phyloP scores from a whole-genome alignment of 2,797 vertebrate species.

The Pseudocheirus occidentalis region DNA sequence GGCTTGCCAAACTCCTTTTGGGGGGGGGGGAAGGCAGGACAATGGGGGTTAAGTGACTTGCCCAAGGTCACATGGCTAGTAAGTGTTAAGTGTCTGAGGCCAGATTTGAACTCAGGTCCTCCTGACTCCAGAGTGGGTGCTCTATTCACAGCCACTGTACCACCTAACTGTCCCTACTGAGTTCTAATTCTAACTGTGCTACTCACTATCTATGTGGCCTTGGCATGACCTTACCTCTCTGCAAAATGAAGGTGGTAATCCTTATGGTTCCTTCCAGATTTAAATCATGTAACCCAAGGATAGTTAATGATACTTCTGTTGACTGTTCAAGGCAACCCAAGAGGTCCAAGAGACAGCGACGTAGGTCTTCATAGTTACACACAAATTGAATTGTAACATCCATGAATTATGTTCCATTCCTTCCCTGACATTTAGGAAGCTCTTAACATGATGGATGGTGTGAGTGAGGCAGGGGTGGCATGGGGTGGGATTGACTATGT shows the following conservation, averaged over 20 bases:
- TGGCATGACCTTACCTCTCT: background rate
- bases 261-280: background rate
- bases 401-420: background rate
- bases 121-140: too few species aligned
- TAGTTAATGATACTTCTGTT: background rate
- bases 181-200: background rate
- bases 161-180: background rate
- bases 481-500: background rate
- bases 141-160: too few species aligned
- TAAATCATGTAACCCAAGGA: background rate
- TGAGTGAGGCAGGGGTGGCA: background rate
- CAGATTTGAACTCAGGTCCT: too few species aligned
- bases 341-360: background rate
- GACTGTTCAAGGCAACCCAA: background rate
- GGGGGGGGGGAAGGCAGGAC: too few species aligned
- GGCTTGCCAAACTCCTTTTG: too few species aligned
- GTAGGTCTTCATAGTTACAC: background rate
- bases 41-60: too few species aligned
- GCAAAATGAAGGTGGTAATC: background rate
- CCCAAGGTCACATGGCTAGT: too few species aligned
- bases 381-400: background rate
- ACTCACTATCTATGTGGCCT: background rate
- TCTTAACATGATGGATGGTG: background rate
- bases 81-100: too few species aligned
- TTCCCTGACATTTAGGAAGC: background rate